Evolutionary conservation across 1,140 invertebrate species (phyloP), one percentile per base, ranked within the genome.

Genomic region (Drosophila malerkotliana): DNA sequence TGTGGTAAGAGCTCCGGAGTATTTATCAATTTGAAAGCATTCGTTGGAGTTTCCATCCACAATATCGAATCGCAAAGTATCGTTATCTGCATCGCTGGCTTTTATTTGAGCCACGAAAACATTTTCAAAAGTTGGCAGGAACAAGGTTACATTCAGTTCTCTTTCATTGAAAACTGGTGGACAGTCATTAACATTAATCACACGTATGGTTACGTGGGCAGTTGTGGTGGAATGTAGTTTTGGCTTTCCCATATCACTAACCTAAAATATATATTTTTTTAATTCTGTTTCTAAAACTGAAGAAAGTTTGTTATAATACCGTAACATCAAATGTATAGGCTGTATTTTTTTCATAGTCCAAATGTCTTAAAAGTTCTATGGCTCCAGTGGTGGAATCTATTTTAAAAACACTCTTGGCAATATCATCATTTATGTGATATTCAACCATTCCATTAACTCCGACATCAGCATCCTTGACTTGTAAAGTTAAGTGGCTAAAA

Each of bases 321-420:
- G 95, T 95, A 1, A 98, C 97, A 72, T 95, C 94, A 90, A 98
- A 98, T n/a, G 93, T 93, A 79, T 97, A 96, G 6, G 92, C 75
- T 0, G 94, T 92, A 28, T 94, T 93, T 1, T 93, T 94, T 92
- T 99, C 98, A 91, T 97, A 96, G 92, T 99, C 98, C 41, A 99
- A 92, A 3, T 94, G 92, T 56, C 94, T 94, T 7, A 95, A 94
- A 0, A 96, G 96, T 71, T 95, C 94, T 51, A 99, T 95, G 9
- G 97, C 97, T 37, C 98, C 97, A 8, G 98, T 98, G 66, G 94
- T 97, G 1, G 96, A 94, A 92, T 98, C 97, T 64, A 99, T 96
- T 77, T 95, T 94, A 90, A 99, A 99, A 85, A 95, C 96, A 58
- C 94, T 94, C 71, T 93, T 94, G 7, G 94, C 96, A 71, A 94